Evolutionary conservation across 2,888 invertebrate genomes (phyloP), one percentile per base, ranked within the genome.

Genomic region (Nemoura dubitans): DNA sequence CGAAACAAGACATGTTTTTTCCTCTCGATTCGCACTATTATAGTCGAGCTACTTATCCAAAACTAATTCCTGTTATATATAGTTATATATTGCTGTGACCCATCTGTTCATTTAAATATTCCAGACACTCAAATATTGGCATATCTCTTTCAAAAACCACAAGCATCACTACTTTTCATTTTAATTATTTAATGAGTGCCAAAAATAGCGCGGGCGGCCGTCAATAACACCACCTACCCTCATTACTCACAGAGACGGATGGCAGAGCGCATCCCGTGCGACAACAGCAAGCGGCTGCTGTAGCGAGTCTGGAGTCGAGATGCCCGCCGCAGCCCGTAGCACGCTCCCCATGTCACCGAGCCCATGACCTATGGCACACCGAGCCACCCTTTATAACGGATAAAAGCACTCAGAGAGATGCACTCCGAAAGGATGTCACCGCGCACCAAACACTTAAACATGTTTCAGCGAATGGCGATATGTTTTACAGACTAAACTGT

Each of bases 381-480:
- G 10, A 6, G 36, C 36, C 36, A 36, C 6, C 21, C 59, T 59
- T 1, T 21, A 7, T 59, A 59, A 59, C 59, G 59, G 59, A 59
- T 59, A 59, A 59, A 59, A 59, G 59, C 59, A 59, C 59, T 59
- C 14, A 59, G 59, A 1, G 14, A 59, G 59, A 59, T 59, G 59
- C 59, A 59, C 59, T 59, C 59, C 21, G 59, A 59, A 59, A 59
- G 59, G 59, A 59, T 59, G 59, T 59, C 59, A 59, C 59, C 59
- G 21, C 2, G 59, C 16, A 59, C 21, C 59, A 1, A 59, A 59
- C 59, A 59, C 59, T 59, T 59, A 59, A 36, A 36, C n/a, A n/a
- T 59, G 59, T 3, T 21, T 59, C 59, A 21, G 14, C 59, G 59
- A 59, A 59, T 59, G 59, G 21, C 59, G 59, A 59, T 59, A 59